Percentiles rank a stretch among this genome's conserved stretches.
These are phyloP conservation scores for Yponomeuta sedellus DNA, from an alignment of 2,888 invertebrate genomes.

Conservation along the genomic window DNA sequence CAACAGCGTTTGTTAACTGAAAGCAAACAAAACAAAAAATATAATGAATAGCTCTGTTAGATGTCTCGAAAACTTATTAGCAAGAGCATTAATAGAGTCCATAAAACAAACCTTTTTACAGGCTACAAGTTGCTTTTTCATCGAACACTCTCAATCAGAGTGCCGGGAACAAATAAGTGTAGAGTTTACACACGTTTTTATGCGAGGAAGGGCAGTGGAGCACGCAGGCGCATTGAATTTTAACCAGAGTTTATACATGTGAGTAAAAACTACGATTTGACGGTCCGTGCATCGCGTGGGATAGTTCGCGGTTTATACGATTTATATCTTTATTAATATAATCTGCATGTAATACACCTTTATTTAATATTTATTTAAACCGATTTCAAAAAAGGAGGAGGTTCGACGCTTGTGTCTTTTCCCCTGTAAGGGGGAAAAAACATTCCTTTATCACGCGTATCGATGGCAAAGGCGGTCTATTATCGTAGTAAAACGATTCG, in stretches of 20 bases:
- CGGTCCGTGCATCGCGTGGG: conserved; percentile 59
- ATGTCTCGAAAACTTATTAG: neutral
- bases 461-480: no score
- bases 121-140: neutral
- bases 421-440: no score
- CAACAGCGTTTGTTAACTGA: neutral
- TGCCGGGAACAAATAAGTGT: conserved; percentile 12
- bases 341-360: conserved; percentile 20
- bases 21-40: neutral
- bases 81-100: neutral
- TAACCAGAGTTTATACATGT: conserved; percentile 30
- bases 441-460: no score
- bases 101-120: neutral
- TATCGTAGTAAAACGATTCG: no score
- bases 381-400: no score
- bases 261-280: conserved; percentile 62
- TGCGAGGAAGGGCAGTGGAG: conserved; percentile 56
- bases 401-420: no score
- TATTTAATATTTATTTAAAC: conserved; percentile 1
- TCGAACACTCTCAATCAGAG: conserved; percentile 9
- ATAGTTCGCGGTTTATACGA: conserved; percentile 44
- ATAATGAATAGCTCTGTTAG: neutral
- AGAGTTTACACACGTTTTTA: conserved; percentile 52
- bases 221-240: conserved; percentile 57
- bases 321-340: conserved; percentile 28